Evolutionary conservation across 2,113 vertebrate genomes (phyloP).

Genomic region (Nestor notabilis): DNA sequence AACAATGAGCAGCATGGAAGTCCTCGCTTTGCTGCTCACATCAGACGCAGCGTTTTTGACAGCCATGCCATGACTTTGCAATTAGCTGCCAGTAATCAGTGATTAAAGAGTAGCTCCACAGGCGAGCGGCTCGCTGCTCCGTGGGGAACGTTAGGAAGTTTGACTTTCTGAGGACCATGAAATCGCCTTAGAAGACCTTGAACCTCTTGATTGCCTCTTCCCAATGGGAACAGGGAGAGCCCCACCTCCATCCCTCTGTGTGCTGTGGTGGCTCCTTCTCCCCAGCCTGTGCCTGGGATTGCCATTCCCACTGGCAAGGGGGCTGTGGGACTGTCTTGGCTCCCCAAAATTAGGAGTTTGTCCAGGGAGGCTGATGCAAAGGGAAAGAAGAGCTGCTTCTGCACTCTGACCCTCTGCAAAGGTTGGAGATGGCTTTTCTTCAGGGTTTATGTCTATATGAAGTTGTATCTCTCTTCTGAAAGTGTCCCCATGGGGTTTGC

Average conservation of each 20-base stretch:
- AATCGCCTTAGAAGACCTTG: not conserved
- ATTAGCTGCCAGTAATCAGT: not conserved
- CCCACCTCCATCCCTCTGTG: not conserved
- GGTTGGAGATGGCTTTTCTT: not conserved
- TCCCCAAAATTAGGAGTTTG: not conserved
- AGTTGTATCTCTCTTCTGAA: not conserved
- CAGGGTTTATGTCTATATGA: not conserved
- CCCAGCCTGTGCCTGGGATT: not conserved
- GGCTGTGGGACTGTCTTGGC: fast-evolving
- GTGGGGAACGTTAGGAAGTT: not conserved
- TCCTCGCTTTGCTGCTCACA: not conserved
- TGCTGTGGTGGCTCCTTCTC: not conserved
- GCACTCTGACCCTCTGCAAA: not conserved
- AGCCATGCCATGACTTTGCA: not conserved
- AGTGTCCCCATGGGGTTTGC: not conserved
- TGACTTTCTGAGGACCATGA: not conserved
- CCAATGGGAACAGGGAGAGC: not conserved
- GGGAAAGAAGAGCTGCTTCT: not conserved
- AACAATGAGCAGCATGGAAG: not conserved
- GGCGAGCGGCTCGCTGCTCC: not conserved
- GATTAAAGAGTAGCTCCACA: not conserved
- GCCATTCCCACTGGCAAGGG: not conserved
- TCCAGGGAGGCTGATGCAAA: not conserved
- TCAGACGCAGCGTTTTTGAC: not conserved
- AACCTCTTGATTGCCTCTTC: not conserved